phyloP scores from a whole-genome alignment of 1,140 invertebrate genomes.

The Brachionus calyciflorus region DNA sequence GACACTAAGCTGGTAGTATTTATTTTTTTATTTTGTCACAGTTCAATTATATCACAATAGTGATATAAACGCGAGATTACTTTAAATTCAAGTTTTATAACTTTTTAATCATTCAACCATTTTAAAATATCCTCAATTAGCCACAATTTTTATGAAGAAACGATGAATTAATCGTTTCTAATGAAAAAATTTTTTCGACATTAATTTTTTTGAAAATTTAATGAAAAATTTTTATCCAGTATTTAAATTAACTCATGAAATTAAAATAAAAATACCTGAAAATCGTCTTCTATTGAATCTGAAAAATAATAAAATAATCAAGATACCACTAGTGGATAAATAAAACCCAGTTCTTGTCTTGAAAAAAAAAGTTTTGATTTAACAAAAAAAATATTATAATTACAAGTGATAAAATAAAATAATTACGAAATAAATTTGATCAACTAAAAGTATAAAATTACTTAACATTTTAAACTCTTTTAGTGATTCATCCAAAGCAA shows the following conservation, averaged over 20 bases:
- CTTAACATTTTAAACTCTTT: conserved; percentile 68
- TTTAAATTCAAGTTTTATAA: too few species aligned
- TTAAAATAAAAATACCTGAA: conserved; percentile 31
- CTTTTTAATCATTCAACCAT: too few species aligned
- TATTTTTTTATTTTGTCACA: too few species aligned
- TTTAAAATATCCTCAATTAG: too few species aligned
- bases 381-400: too few species aligned
- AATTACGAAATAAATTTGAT: conserved; percentile 72
- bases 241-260: too few species aligned
- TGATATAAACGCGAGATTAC: too few species aligned
- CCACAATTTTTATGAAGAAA: too few species aligned
- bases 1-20: too few species aligned
- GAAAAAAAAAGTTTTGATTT: background rate
- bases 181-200: too few species aligned
- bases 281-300: conserved; percentile 44
- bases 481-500: conserved; percentile 72
- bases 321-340: conserved; percentile 3
- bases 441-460: conserved; percentile 71
- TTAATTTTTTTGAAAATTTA: background rate
- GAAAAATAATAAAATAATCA: conserved; percentile 44
- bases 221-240: background rate
- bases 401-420: background rate
- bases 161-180: too few species aligned
- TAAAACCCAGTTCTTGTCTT: conserved; percentile 45
- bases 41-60: too few species aligned